Evolutionary conservation across 2,888 invertebrate species (phyloP), one percentile per base, ranked within the genome.

Genomic region (Synanthedon tipuliformis): DNA sequence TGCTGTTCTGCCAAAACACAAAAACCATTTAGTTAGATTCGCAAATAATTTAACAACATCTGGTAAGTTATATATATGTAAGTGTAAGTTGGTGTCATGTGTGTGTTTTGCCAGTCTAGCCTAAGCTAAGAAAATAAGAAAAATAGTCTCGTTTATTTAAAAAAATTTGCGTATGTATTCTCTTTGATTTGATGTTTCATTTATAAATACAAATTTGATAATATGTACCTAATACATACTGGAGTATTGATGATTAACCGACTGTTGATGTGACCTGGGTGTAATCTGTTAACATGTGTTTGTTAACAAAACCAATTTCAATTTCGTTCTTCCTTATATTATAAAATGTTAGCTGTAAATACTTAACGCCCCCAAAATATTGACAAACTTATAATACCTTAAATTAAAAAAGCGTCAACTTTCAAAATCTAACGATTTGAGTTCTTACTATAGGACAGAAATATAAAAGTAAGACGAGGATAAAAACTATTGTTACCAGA

Each of bases 191-290:
- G 16, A 49, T 15, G n/a, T 45, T 45, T 15, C n/a, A 15, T 2
- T 45, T 45, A 13, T 45, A 13, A 45, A n/a, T 45, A 34, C 34
- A 34, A 7, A n/a, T 4, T 45, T 45, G 13, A 13, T 45, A 41
- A n/a, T n/a, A 45, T 45, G 49, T 49, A 49, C 18, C 23, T 49
- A 49, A 49, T 18, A 12, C 3, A 49, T 49, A 15, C 15, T 18
- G 8, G 16, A 16, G 15, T 15, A 12, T 4, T 45, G 40, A 54
- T 27, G 27, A 13, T 34, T n/a, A 34, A 71, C 68, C 63, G 61
- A 66, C 73, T 80, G 81, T 79, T 85, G 86, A 85, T 86, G 81
- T 87, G 86, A 87, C 84, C 86, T 87, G 86, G 86, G 86, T 87
- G 86, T 82, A 68, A 73, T 34, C 73, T 68, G 71, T 75, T 73